Percentiles rank a stretch among this genome's conserved stretches.
Conservation (phyloP, 2,888 invertebrate genomes). For the Hoplodrina blanda region DNA sequence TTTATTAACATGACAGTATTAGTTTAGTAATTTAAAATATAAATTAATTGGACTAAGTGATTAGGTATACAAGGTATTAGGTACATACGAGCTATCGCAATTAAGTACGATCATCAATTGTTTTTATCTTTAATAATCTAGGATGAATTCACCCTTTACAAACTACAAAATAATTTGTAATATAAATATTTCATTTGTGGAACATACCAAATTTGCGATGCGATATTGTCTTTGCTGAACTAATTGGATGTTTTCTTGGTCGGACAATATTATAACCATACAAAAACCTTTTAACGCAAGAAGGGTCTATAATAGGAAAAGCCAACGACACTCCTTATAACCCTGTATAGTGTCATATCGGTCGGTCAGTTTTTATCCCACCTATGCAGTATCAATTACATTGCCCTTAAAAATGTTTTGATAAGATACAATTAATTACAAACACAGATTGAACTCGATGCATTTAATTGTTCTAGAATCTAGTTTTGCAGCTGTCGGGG, state of each 20-base stretch:
- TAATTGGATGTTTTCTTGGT: too few relatives aligned
- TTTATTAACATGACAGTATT: conserved; percentile 30
- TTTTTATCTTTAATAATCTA: not conserved
- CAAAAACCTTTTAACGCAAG: too few relatives aligned
- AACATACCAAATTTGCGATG: too few relatives aligned
- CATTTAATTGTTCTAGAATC: conserved; percentile 71
- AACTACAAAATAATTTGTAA: not conserved
- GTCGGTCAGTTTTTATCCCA: conserved; percentile 18
- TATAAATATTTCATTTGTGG: not conserved
- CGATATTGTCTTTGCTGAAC: too few relatives aligned
- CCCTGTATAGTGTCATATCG: not conserved
- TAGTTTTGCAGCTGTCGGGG: conserved; percentile 47
- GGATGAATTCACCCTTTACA: not conserved
- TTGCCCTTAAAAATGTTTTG: conserved; percentile 50
- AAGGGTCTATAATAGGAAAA: not conserved
- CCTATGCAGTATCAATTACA: conserved; percentile 34
- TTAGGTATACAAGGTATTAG: conserved; percentile 1
- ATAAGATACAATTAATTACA: conserved; percentile 59
- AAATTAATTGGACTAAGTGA: conserved; percentile 16
- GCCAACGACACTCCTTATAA: not conserved
- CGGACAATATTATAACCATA: too few relatives aligned
- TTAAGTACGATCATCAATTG: not conserved
- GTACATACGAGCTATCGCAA: conserved; percentile 6
- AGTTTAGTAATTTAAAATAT: conserved; percentile 27
- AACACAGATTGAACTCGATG: conserved; percentile 59